Evolutionary conservation across 2,888 invertebrate genomes (phyloP), one percentile per base, ranked within the genome.

Genomic region (Tanypteryx hageni): DNA sequence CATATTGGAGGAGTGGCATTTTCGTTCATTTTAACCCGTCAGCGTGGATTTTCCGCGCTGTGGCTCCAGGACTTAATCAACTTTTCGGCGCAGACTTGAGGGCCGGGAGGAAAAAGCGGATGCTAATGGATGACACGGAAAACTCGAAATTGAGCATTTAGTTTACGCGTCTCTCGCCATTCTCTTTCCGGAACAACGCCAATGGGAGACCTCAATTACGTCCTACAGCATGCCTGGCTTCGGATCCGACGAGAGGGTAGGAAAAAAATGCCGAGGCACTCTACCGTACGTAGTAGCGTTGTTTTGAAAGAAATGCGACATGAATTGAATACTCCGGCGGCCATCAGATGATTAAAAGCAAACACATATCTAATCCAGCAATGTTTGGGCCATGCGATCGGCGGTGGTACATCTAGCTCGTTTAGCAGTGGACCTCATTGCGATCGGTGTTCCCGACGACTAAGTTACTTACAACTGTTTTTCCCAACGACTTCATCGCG

Each of bases 21-120:
- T 76, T 76, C 76, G 76, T 27, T 76, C 76, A 76, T 86, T 31
- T 86, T 59, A 27, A 59, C 22, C 86, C 86, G 27, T n/a, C 86
- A 27, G 61, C 86, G 61, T 61, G 61, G 16, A 86, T 86, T 86
- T 86, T 59, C 86, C 86, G 86, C 59, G 61, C 59, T 61, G 31
- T 86, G 86, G 59, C 86, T 86, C 31, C 86, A 56, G 61, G 86
- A 86, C 86, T 86, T 86, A 86, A 86, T 86, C 86, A 86, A 86
- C 86, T 86, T 86, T 86, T 86, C 61, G 86, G 59, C 7, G 61
- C 18, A 27, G 86, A 61, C 61, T 86, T 31, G 59, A 86, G 86
- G 86, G 61, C 18, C 59, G 58, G n/a, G 59, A 86, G 58, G 31
- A 76, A 76, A 76, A 76, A 76, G 61, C 31, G 31, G 59, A 86